A percentile compares a stretch with the other conserved stretches of the same genome.
Conservation (phyloP, 2,888 invertebrate species). For the Nemapogon koenigi region DNA sequence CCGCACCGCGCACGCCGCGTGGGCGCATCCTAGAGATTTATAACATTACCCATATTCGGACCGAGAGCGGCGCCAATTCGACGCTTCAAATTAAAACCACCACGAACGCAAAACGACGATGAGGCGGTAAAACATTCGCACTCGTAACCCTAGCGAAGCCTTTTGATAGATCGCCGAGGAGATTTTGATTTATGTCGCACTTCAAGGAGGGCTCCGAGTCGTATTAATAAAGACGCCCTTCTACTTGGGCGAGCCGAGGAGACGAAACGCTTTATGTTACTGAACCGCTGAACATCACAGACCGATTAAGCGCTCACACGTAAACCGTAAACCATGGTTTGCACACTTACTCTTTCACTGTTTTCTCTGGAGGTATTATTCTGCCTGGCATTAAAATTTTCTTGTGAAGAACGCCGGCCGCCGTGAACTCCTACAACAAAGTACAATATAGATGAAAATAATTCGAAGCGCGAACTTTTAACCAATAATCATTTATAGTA, state of each 20-base stretch:
- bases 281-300: conserved; percentile 18
- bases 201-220: conserved; percentile 4
- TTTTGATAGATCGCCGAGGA: conserved; percentile 46
- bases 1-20: conserved; percentile 23
- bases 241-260: conserved; percentile 24
- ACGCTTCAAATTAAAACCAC: conserved; percentile 57
- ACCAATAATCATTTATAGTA: neutral
- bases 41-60: conserved; percentile 61
- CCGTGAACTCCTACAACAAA: conserved; percentile 43
- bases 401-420: conserved; percentile 39
- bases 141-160: conserved; percentile 10
- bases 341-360: conserved; percentile 43
- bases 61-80: conserved; percentile 59
- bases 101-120: conserved; percentile 49
- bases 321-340: conserved; percentile 14
- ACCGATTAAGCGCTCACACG: conserved; percentile 26
- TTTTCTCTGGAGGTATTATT: conserved; percentile 39
- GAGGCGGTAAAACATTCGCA: conserved; percentile 18
- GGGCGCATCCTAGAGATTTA: conserved; percentile 47
- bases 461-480: neutral
- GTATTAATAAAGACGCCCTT: conserved; percentile 15
- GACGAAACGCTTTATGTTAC: conserved; percentile 9
- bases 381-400: conserved; percentile 52
- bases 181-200: conserved; percentile 46
- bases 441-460: no score